phyloP scores from a whole-genome alignment of 2,113 vertebrate genomes.

The Channa argus region DNA sequence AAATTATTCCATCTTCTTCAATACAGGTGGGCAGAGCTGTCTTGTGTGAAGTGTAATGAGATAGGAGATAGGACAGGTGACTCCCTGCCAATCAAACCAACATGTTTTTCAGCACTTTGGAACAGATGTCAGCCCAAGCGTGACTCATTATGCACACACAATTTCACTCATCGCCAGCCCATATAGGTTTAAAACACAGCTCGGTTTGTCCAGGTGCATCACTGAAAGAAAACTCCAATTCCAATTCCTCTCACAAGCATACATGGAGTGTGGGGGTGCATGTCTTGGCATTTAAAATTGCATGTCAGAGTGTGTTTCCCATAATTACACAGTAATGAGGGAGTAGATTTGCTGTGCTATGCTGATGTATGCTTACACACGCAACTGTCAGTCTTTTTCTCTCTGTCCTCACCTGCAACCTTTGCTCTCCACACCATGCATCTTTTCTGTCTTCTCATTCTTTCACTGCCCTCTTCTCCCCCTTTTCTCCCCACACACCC shows the following conservation, averaged over 20 bases:
- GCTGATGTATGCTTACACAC: conserved; percentile 47
- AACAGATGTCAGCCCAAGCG: neutral
- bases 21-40: neutral
- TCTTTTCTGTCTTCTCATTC: neutral
- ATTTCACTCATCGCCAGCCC: neutral
- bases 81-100: conserved; percentile 6
- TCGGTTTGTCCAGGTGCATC: conserved; percentile 77
- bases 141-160: conserved; percentile 32
- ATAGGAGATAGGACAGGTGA: neutral
- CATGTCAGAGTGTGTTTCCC: conserved; percentile 21
- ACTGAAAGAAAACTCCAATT: conserved; percentile 49
- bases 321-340: conserved; percentile 76
- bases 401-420: conserved; percentile 36
- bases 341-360: conserved; percentile 47
- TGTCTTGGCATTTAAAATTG: conserved; percentile 57
- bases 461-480: neutral
- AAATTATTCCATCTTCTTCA: conserved; percentile 1
- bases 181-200: neutral
- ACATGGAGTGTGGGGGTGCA: conserved; percentile 24
- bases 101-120: neutral
- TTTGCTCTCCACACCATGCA: conserved; percentile 22
- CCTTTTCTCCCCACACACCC: too few species aligned
- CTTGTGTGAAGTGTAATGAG: neutral
- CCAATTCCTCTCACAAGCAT: conserved; percentile 3
- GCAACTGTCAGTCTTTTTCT: conserved; percentile 42